A percentile compares a stretch with the other conserved stretches of the same genome.
Conservation (phyloP, 1,140 invertebrate species). For the Drosophila persimilis region DNA sequence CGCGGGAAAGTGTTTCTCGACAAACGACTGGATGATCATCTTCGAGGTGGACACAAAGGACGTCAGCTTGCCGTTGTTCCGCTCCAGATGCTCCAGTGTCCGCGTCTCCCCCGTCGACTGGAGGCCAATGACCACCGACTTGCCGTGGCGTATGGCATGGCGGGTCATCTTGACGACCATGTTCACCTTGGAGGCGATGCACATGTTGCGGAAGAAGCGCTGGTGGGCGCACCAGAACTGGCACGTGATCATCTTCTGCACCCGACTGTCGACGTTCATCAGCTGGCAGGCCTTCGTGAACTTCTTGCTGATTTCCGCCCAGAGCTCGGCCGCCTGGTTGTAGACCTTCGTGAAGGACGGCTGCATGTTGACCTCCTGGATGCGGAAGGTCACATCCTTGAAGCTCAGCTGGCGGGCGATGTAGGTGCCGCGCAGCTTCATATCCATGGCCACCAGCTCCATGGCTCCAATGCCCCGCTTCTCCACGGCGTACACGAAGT, state of each 20-base stretch:
- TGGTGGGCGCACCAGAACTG: slow-evolving; percentile 99
- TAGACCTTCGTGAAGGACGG: slow-evolving; percentile 95
- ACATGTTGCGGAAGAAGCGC: slow-evolving; percentile 99
- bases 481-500: slow-evolving; percentile 98
- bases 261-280: slow-evolving; percentile 94
- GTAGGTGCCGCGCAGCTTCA: slow-evolving; percentile 99
- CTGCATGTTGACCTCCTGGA: slow-evolving; percentile 96
- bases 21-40: slow-evolving; percentile 95
- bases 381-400: slow-evolving; percentile 96
- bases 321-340: slow-evolving; percentile 96
- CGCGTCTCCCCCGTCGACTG: slow-evolving; percentile 99
- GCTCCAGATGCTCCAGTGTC: slow-evolving; percentile 97
- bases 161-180: slow-evolving; percentile 91
- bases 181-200: slow-evolving; percentile 97
- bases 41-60: slow-evolving; percentile 99
- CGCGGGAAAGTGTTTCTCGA: slow-evolving; percentile 98
- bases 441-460: slow-evolving; percentile 99
- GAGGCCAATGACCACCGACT: slow-evolving; percentile 99
- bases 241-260: slow-evolving; percentile 97
- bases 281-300: slow-evolving; percentile 97
- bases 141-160: slow-evolving; percentile 96
- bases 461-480: slow-evolving; percentile 99
- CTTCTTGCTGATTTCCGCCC: slow-evolving; percentile 96
- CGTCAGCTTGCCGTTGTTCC: slow-evolving; percentile 95
- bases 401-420: slow-evolving; percentile 99